phyloP scores from a whole-genome alignment of 2,113 vertebrate species.

The Hoplias malabaricus region DNA sequence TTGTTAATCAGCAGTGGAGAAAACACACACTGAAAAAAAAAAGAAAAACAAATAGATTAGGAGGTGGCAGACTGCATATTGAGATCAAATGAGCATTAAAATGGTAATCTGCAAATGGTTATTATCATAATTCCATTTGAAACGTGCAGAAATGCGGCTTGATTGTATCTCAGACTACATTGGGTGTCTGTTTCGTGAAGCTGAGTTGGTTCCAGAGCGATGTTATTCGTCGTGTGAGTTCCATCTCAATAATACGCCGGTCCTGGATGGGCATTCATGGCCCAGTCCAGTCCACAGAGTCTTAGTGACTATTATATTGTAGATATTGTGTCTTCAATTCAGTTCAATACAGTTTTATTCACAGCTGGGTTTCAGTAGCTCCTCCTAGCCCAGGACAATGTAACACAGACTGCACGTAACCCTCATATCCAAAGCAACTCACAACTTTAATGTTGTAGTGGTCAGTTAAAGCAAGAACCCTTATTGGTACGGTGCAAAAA shows the following conservation, averaged over 20 bases:
- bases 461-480: too few relatives aligned
- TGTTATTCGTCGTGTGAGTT: neutral
- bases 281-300: neutral
- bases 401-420: too few relatives aligned
- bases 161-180: slow-evolving; percentile 35
- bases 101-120: slow-evolving; percentile 66
- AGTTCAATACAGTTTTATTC: too few relatives aligned
- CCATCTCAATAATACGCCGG: neutral
- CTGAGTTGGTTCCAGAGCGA: neutral
- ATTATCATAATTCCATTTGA: slow-evolving; percentile 66
- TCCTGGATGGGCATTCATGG: neutral
- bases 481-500: too few relatives aligned
- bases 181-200: slow-evolving; percentile 23
- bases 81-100: slow-evolving; percentile 73
- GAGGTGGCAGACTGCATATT: slow-evolving; percentile 60
- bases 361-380: too few relatives aligned
- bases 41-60: slow-evolving; percentile 60
- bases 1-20: slow-evolving; percentile 72
- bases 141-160: slow-evolving; percentile 41
- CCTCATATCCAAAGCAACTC: too few relatives aligned
- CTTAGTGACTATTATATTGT: neutral
- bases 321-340: too few relatives aligned
- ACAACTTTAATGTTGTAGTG: too few relatives aligned
- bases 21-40: slow-evolving; percentile 62
- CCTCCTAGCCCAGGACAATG: too few relatives aligned